Conservation (phyloP, 23 tunicate species). For the Diplosoma virens region DNA sequence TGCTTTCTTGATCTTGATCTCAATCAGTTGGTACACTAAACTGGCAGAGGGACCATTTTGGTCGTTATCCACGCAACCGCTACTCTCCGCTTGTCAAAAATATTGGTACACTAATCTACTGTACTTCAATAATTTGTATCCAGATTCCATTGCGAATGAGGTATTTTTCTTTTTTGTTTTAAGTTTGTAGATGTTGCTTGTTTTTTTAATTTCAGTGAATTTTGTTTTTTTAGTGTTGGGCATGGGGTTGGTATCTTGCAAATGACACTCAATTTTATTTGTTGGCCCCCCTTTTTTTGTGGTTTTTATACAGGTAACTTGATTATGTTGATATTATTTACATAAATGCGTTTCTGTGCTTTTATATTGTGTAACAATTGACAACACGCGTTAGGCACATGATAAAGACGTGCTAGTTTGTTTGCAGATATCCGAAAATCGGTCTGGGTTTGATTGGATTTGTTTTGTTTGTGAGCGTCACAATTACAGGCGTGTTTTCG, state of each 20-base stretch:
- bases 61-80: background rate
- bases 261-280: conserved; percentile 96
- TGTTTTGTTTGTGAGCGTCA: conserved; percentile 18
- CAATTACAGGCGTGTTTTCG: conserved; percentile 71
- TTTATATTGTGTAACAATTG: too few species aligned
- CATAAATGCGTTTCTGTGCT: background rate
- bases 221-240: conserved; percentile 61
- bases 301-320: conserved; percentile 65
- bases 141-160: conserved; percentile 27
- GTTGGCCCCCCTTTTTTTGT: conserved; percentile 62
- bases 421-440: too few species aligned
- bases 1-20: conserved; percentile 51
- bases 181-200: background rate
- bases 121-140: conserved; percentile 85
- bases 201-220: background rate
- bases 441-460: conserved; percentile 8
- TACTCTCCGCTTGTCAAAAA: conserved; percentile 30
- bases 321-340: background rate
- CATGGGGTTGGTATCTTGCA: conserved; percentile 94
- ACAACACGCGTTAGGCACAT: too few species aligned
- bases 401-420: too few species aligned
- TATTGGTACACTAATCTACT: conserved; percentile 88
- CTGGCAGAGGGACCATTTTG: conserved; percentile 71
- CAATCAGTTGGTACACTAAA: conserved; percentile 29
- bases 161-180: conserved; percentile 5